Percentiles rank a stretch among this genome's conserved stretches.
Evolutionary conservation across 92 coral and sea anemone species (phyloP).

Genomic region (Parazoanthus atlanticus): DNA sequence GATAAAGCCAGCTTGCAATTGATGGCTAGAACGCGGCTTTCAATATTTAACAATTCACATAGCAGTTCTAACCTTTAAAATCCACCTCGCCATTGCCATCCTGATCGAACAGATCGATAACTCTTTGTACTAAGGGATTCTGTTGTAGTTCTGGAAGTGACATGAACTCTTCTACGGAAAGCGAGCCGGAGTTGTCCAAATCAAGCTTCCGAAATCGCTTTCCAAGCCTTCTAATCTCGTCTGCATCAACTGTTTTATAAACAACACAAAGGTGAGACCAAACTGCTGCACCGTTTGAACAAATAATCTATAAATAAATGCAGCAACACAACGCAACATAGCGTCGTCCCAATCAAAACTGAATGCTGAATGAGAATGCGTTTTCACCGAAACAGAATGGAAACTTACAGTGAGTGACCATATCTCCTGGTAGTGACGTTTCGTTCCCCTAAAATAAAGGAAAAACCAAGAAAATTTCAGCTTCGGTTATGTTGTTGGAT

Average conservation of each 20-base stretch:
- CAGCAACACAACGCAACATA: slow-evolving; percentile 25
- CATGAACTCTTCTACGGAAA: slow-evolving; percentile 98
- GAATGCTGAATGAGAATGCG: slow-evolving; percentile 16
- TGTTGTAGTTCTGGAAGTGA: slow-evolving; percentile 97
- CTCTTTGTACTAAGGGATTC: slow-evolving; percentile 97
- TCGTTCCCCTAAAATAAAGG: slow-evolving; percentile 87
- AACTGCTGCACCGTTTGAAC: slow-evolving; percentile 36
- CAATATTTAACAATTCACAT: slow-evolving; percentile 32
- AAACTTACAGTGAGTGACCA: slow-evolving; percentile 98
- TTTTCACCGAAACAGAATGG: slow-evolving; percentile 23
- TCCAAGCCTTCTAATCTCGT: slow-evolving; percentile 96
- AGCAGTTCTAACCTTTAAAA: slow-evolving; percentile 90
- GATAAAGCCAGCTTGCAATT: slow-evolving; percentile 36
- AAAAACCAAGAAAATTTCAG: slow-evolving; percentile 25
- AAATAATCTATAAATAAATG: slow-evolving; percentile 46
- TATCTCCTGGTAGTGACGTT: slow-evolving; percentile 89
- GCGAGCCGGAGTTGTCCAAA: slow-evolving; percentile 94
- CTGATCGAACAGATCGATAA: slow-evolving; percentile 93
- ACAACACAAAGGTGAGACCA: slow-evolving; percentile 40
- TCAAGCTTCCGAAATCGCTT: slow-evolving; percentile 95
- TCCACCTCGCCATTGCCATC: slow-evolving; percentile 99
- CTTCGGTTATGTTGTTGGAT: neutral
- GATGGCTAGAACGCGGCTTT: slow-evolving; percentile 15
- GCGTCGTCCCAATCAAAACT: slow-evolving; percentile 37
- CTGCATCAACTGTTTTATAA: slow-evolving; percentile 87